Base-by-base conservation (phyloP, 2,888 invertebrate genomes). In the Anarsia innoxiella region DNA sequence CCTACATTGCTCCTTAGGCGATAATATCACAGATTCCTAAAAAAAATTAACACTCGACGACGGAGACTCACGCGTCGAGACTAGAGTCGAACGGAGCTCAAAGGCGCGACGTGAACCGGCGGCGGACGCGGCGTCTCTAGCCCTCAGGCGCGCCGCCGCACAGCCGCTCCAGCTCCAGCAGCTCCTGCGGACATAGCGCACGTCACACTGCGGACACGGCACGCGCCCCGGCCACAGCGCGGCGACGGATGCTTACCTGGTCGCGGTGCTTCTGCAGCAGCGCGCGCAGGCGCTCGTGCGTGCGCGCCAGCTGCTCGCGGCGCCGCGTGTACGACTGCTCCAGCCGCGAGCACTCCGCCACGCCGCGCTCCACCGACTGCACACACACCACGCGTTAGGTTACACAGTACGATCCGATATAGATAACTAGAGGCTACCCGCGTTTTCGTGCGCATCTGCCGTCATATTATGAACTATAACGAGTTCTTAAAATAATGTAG, bases 281-380 rank as follows among this genome's bases (percentile, higher is more conserved):
- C 42, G 88, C 89, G 53, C 89, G 88, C 45, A 95, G 90, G 9
- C 89, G 87, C 59, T 94, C 93, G 73, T 96, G 95, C 48, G 91
- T 88, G 42, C 90, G 89, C 64, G 91, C 91, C 23, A 96, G 78
- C 46, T 92, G 91, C 53, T 91, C 90, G 50, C 89, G 89, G 40
- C 91, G 90, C 56, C 89, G 89, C 51, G 94, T 92, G 66, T 91
- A 94, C 45, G 91, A 86, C 64, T 91, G 88, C 51, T 91, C 91
- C 56, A 95, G 86, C 39, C 93, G 89, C 46, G 93, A 92, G 41
- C 96, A 89, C 75, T 97, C 97, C 44, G 92, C 91, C 33, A 97
- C 97, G 27, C 96, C 97, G 44, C 93, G 91, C 57, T 93, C 93
- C 46, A 97, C 96, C 4, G 96, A 91, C 56, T 91, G 88, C 42